These are phyloP conservation scores for Oophaga pumilio DNA, from an alignment of 2,113 vertebrate species.

Conservation along the genomic window DNA sequence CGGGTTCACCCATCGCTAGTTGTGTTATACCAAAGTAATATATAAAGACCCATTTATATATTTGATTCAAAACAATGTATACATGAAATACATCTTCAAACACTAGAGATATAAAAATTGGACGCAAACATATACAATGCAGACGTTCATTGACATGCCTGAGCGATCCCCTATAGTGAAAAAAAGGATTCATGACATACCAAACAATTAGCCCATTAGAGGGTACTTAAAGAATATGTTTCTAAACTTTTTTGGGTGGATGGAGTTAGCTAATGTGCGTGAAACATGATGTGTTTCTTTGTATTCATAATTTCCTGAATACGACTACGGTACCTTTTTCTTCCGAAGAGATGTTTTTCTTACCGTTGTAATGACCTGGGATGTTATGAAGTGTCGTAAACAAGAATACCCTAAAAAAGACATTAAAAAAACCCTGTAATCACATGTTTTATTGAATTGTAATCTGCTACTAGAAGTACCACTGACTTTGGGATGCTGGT, in stretches of 20 bases:
- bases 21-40: too few relatives aligned
- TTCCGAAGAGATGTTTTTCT: slow-evolving; percentile 23
- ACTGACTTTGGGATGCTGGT: too few relatives aligned
- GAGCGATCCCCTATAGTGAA: too few relatives aligned
- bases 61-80: too few relatives aligned
- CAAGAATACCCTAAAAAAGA: slow-evolving; percentile 55
- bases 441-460: not conserved
- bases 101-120: too few relatives aligned
- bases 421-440: too few relatives aligned
- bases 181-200: too few relatives aligned
- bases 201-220: not conserved
- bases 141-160: too few relatives aligned
- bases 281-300: not conserved
- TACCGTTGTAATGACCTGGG: not conserved
- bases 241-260: not conserved
- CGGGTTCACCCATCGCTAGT: too few relatives aligned
- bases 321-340: slow-evolving; percentile 52
- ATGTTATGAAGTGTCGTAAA: slow-evolving; percentile 33
- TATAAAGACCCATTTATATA: too few relatives aligned
- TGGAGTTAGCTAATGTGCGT: not conserved
- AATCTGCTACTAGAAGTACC: not conserved
- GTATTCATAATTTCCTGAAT: not conserved
- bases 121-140: too few relatives aligned
- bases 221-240: not conserved
- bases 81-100: too few relatives aligned